Evolutionary conservation across 2,797 vertebrate species (phyloP).

Genomic region (Sebastes steindachneri): DNA sequence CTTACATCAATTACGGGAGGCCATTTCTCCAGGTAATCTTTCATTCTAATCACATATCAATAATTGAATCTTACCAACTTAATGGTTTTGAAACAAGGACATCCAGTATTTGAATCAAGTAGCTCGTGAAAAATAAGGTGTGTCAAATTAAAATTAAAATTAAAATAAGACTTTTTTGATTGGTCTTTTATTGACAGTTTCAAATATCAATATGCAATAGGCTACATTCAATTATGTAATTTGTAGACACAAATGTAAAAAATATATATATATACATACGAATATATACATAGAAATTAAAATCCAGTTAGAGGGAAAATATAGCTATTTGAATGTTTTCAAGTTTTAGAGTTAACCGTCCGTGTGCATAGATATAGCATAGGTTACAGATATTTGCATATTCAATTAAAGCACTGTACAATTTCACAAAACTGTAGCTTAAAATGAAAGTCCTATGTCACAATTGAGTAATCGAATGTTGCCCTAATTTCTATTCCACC

Average conservation of each 20-base stretch:
- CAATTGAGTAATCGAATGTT: neutral
- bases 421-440: conserved; percentile 7
- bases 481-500: neutral
- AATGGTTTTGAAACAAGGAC: no score
- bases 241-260: conserved; percentile 16
- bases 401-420: neutral
- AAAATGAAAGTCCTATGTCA: neutral
- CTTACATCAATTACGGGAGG: no score
- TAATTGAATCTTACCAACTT: no score
- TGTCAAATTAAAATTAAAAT: no score
- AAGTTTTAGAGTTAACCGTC: neutral
- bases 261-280: neutral
- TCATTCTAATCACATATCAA: no score
- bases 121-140: neutral
- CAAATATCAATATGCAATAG: neutral
- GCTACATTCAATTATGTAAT: conserved; percentile 8
- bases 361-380: neutral
- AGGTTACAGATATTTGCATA: neutral
- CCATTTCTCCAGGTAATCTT: no score
- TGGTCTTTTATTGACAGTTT: conserved; percentile 33
- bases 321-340: neutral
- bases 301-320: neutral
- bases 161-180: neutral
- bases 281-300: neutral
- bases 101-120: no score